A percentile compares a stretch with the other conserved stretches of the same genome.
Evolutionary conservation across 2,797 vertebrate species (phyloP).

Genomic region (Eutrigla gurnardus): DNA sequence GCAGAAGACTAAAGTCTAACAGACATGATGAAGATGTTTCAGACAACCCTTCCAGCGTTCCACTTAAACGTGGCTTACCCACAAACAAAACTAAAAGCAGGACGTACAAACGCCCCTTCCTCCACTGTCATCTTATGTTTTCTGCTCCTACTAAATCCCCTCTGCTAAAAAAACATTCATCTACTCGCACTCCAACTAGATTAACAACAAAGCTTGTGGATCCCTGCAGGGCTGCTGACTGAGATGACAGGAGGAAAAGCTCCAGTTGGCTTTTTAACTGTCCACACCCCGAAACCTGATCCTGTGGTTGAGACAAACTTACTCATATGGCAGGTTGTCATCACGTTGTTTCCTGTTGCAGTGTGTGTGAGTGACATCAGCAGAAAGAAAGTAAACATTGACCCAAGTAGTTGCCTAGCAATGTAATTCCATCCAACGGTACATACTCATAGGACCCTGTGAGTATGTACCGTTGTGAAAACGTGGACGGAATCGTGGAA

Average conservation of each 20-base stretch:
- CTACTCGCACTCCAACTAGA: conserved; percentile 45
- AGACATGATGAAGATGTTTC: neutral
- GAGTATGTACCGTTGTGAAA: too few species aligned
- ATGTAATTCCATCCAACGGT: too few species aligned
- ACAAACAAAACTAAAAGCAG: conserved; percentile 19
- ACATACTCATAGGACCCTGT: too few species aligned
- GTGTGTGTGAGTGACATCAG: too few species aligned
- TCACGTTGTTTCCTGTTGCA: neutral
- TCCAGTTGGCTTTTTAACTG: conserved; percentile 20
- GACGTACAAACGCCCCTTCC: conserved; percentile 28
- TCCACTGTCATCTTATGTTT: conserved; percentile 15
- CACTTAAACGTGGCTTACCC: neutral
- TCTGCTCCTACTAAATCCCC: conserved; percentile 41
- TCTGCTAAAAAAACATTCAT: conserved; percentile 45
- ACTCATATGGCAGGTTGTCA: conserved; percentile 27
- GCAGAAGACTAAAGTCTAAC: neutral
- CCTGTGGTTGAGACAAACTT: conserved; percentile 32
- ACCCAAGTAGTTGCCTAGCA: too few species aligned
- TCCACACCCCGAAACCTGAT: neutral
- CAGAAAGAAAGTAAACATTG: too few species aligned
- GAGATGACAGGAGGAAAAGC: conserved; percentile 35
- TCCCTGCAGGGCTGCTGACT: conserved; percentile 37
- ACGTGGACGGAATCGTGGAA: too few species aligned
- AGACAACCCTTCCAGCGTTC: conserved; percentile 15
- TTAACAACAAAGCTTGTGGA: conserved; percentile 56